Evolutionary conservation across 2,113 vertebrate genomes (phyloP), one percentile per base, ranked within the genome.

Genomic region (Excalfactoria chinensis): DNA sequence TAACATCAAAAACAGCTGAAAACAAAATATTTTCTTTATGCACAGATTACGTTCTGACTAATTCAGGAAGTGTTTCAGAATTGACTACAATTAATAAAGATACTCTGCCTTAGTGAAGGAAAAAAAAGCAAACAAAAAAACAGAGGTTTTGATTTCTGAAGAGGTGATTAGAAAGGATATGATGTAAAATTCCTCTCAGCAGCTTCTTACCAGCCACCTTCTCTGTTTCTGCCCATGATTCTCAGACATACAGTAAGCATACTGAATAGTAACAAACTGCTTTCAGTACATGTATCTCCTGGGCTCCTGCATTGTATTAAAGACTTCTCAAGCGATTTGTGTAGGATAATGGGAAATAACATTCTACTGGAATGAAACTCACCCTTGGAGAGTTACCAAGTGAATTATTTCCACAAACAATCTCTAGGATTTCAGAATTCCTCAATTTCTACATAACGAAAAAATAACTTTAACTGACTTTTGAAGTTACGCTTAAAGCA

Each of bases 201-300:
- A 63, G 23, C 20, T 71, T 81, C 51, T 78, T 41, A 67, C 2
- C 40, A 16, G 13, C 7, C 13, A 20, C 40, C 60, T 83, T 30
- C 40, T 79, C 26, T 44, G 22, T 20, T 71, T 76, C 41, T 12
- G 18, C 11, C 17, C 51, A 0, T 30, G 32, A 58, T 74, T 77
- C 20, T 22, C 10, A n/a, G 67, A 55, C 23, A 63, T 48, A 37
- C 32, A 30, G 8, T 49, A 73, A 22, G 9, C 13, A 35, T 16
- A 43, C 17, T 73, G 85, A 70, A 4, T 25, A 41, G 43, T 18
- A 56, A 9, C 0, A 0, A 32, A 15, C 48, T 60, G 44, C 0
- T 20, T 64, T 86, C 32, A 75, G 6, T 11, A 34, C 11, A 23
- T 3, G 21, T 3, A 56, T 58, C 21, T 80, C 35, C 66, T 18